These are phyloP conservation scores for Mesorhabditis sp. DNA, from an alignment of 2,888 invertebrate species.

Conservation along the genomic window DNA sequence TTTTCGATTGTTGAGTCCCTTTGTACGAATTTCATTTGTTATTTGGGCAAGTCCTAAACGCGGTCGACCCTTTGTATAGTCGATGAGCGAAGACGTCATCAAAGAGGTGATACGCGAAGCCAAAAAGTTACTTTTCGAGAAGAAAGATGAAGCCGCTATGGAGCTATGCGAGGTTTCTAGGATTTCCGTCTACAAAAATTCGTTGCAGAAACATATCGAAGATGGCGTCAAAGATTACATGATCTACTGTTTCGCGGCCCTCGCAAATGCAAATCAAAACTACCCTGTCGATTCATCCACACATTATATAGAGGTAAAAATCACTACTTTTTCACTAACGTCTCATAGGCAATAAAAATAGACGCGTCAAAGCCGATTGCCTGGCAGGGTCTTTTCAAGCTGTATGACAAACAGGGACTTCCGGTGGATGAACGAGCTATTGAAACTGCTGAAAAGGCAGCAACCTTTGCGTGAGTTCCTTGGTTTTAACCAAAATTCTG, in stretches of 20 bases:
- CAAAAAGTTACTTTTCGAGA: slow-evolving; percentile 18
- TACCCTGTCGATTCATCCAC: slow-evolving; percentile 13
- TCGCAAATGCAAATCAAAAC: slow-evolving; percentile 23
- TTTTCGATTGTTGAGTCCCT: no score
- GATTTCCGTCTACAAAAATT: background rate
- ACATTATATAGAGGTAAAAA: slow-evolving; percentile 1
- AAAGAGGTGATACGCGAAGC: slow-evolving; percentile 31
- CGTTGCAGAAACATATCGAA: slow-evolving; percentile 22
- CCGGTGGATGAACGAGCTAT: slow-evolving; percentile 19
- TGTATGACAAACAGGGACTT: slow-evolving; percentile 19
- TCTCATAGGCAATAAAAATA: slow-evolving; percentile 20
- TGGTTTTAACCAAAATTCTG: slow-evolving; percentile 1
- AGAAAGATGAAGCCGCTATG: slow-evolving; percentile 23
- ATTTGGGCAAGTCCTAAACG: no score
- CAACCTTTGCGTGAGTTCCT: slow-evolving; percentile 8
- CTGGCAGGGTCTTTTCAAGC: slow-evolving; percentile 31
- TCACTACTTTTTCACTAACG: no score
- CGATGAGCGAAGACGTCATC: slow-evolving; percentile 13
- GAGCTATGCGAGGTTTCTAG: slow-evolving; percentile 23
- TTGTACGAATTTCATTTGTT: no score
- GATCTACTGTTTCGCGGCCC: slow-evolving; percentile 23
- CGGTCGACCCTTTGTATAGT: no score
- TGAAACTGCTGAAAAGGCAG: slow-evolving; percentile 21
- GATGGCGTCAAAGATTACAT: slow-evolving; percentile 22
- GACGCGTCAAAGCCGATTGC: slow-evolving; percentile 20